phyloP scores from a whole-genome alignment of 2,113 vertebrate species.

The Apeltes quadracus region DNA sequence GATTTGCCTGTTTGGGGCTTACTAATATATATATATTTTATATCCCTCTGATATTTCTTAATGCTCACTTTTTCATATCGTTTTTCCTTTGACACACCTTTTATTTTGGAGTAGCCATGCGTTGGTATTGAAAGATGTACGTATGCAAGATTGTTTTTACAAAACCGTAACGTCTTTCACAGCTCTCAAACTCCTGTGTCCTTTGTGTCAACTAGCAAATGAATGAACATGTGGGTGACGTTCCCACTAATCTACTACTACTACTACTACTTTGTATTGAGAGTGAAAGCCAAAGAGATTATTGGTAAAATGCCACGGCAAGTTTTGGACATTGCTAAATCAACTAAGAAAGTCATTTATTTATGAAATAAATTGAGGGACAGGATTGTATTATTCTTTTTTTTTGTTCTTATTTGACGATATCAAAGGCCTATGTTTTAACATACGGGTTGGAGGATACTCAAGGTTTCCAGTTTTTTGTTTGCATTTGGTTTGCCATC shows the following conservation, averaged over 20 bases:
- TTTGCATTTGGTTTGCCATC: slow-evolving; percentile 36
- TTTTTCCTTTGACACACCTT: no score
- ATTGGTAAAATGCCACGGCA: background rate
- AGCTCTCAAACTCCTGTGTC: no score
- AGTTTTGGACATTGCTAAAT: background rate
- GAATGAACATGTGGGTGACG: no score
- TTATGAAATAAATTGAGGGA: background rate
- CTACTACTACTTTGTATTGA: background rate
- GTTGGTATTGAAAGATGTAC: no score
- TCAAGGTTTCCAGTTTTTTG: background rate
- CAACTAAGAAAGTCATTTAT: background rate
- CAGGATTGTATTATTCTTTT: no score
- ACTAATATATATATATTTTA: background rate
- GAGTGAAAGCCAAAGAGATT: background rate
- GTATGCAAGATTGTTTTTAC: no score
- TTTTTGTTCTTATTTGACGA: background rate
- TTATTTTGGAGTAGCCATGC: no score
- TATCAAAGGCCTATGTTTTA: background rate
- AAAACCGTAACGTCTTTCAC: no score
- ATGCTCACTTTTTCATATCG: background rate
- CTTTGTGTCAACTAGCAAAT: no score
- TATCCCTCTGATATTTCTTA: background rate
- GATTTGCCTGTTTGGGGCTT: background rate
- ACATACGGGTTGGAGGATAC: background rate
- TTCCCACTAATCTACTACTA: no score